These are phyloP conservation scores for Oophaga pumilio DNA, from an alignment of 2,113 vertebrate genomes.

Conservation along the genomic window DNA sequence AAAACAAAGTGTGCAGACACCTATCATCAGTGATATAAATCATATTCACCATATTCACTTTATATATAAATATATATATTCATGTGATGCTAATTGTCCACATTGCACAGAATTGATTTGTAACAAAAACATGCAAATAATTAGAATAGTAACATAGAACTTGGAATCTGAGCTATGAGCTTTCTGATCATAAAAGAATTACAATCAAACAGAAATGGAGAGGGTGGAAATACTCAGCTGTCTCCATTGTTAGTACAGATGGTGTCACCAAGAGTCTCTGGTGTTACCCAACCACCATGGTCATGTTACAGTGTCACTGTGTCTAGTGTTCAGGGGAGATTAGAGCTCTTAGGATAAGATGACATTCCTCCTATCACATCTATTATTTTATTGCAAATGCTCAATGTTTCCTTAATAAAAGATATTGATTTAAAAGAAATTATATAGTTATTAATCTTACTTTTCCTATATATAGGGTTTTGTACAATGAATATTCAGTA, in stretches of 20 bases:
- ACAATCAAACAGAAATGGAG: conserved; percentile 49
- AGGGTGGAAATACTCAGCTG: conserved; percentile 54
- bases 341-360: conserved; percentile 21
- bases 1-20: neutral
- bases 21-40: neutral
- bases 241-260: conserved; percentile 54
- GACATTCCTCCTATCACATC: conserved; percentile 15
- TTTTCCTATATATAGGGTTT: neutral
- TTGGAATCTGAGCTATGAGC: conserved; percentile 45
- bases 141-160: neutral
- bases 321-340: conserved; percentile 36
- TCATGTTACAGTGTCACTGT: conserved; percentile 47
- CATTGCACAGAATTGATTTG: neutral
- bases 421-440: neutral
- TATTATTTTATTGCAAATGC: conserved; percentile 27
- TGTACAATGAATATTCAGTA: neutral
- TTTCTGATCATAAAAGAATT: conserved; percentile 48
- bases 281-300: conserved; percentile 44
- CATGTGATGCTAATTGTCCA: neutral
- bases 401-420: conserved; percentile 13
- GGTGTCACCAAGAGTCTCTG: conserved; percentile 40
- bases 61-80: neutral
- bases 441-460: neutral
- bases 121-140: neutral
- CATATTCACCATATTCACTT: neutral